Base-by-base conservation (phyloP, 2,113 vertebrate species). In the Microtus montanus region DNA sequence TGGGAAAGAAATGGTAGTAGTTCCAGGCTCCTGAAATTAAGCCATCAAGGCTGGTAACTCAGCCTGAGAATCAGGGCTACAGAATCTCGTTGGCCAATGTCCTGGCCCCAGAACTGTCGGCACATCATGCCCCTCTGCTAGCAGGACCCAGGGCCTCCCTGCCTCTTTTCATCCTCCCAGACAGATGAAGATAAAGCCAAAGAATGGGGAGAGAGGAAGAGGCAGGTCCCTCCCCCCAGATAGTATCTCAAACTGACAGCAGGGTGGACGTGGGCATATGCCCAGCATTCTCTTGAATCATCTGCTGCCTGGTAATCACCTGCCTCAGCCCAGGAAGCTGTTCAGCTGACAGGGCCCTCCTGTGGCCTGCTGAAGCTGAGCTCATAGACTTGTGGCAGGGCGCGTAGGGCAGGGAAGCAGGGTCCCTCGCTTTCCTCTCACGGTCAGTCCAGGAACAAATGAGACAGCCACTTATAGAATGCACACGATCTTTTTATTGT, bases 401-500 rank as follows among this genome's bases (percentile, higher is more conserved):
- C 2, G 7, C 30, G 20, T 9, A 33, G n/a, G 38, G 35, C 22
- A 5, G 41, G 33, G 38, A 68, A 20, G 13, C 44, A 33, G 41
- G 19, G 19, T 3, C 9, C 20, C 44, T 10, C 26, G 2, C 58
- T 1, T 12, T 1, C 66, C 7, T 7, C 19, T 30, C 41, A 11
- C 10, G 15, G 33, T 7, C 17, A 61, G 64, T 79, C 87, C 64
- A 71, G 66, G 66, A 26, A 30, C 73, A 3, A 41, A 54, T 68
- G 58, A 94, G 79, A 19, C 87, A 73, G 66, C 22, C 58, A 41
- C 35, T 83, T 73, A 44, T 58, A 82, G 89, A 93, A 96, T 49
- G 90, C 86, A 52, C 47, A n/a, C 14, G 38, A 94, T 71, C 0
- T 85, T 61, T 97, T 97, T 97, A 97, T 97, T 98, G 30, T 91